phyloP scores from a whole-genome alignment of 1,140 invertebrate genomes.

The Brachionus rotundiformis region DNA sequence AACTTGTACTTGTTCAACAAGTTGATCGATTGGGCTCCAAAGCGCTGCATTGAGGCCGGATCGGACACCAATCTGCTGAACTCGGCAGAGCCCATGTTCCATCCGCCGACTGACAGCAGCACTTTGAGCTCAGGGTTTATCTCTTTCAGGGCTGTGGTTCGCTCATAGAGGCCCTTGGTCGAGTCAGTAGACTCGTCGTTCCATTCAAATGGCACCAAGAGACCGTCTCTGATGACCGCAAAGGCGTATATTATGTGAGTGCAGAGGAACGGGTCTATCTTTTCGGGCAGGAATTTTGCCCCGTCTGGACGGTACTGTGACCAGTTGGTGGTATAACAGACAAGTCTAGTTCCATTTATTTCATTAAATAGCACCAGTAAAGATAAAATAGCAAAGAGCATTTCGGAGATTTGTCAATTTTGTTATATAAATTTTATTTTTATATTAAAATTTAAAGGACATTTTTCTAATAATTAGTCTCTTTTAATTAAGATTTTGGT shows the following conservation, averaged over 20 bases:
- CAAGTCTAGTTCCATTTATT: constrained; percentile 16
- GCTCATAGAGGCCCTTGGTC: background rate
- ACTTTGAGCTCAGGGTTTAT: constrained; percentile 20
- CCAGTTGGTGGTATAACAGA: constrained; percentile 93
- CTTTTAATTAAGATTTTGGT: too few relatives aligned
- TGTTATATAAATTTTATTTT: background rate
- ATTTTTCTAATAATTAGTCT: background rate
- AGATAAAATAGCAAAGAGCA: background rate
- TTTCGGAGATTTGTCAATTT: background rate
- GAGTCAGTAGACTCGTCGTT: constrained; percentile 70
- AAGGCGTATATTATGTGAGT: constrained; percentile 93
- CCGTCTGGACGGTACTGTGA: constrained; percentile 79
- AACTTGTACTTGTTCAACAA: constrained; percentile 65
- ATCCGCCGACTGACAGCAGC: constrained; percentile 57
- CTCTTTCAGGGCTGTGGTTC: constrained; percentile 8
- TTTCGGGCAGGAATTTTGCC: constrained; percentile 81
- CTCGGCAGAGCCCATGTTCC: constrained; percentile 77
- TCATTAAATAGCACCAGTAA: background rate
- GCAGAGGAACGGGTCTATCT: constrained; percentile 81
- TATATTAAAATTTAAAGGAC: background rate
- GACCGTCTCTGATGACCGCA: constrained; percentile 69
- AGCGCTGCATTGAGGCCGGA: constrained; percentile 61
- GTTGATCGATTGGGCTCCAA: constrained; percentile 50
- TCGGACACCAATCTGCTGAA: constrained; percentile 75
- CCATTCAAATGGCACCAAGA: constrained; percentile 79